Evolutionary conservation across 1,140 invertebrate genomes (phyloP).

Genomic region (Drosophila insularis): DNA sequence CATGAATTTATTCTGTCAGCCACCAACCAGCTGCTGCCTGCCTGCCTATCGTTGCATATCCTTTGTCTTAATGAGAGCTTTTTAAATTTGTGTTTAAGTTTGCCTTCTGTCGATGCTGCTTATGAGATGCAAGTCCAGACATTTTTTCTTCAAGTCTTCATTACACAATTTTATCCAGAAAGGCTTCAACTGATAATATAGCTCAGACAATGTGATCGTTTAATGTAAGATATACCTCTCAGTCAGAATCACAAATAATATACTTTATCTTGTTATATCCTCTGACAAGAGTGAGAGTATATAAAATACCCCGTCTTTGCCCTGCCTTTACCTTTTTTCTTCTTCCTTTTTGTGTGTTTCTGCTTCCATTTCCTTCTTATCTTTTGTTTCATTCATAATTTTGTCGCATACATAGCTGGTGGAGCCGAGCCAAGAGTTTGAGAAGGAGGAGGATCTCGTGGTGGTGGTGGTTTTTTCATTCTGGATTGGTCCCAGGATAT

Average conservation of each 20-base stretch:
- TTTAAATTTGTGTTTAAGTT: constrained; percentile 52
- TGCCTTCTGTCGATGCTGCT: constrained; percentile 6
- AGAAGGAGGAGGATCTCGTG: background rate
- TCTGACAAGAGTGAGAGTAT: background rate
- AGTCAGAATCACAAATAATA: no score
- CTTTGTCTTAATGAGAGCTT: constrained; percentile 48
- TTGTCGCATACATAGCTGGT: constrained; percentile 49
- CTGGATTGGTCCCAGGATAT: constrained; percentile 50
- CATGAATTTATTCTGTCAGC: background rate
- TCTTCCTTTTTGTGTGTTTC: constrained; percentile 20
- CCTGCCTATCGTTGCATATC: constrained; percentile 38
- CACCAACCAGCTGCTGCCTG: background rate
- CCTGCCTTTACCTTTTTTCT: background rate
- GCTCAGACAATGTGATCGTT: no score
- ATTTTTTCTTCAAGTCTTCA: background rate
- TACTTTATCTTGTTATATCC: no score
- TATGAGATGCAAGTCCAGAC: background rate
- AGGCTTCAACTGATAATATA: no score
- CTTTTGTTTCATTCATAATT: constrained; percentile 75
- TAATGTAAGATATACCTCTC: no score
- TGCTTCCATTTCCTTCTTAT: constrained; percentile 34
- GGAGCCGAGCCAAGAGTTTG: constrained; percentile 36
- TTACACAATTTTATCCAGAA: no score
- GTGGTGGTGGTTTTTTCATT: background rate
- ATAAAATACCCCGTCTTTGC: background rate